These are phyloP conservation scores for Antechinus stuartii DNA, from an alignment of 2,113 vertebrate species.

Conservation along the genomic window DNA sequence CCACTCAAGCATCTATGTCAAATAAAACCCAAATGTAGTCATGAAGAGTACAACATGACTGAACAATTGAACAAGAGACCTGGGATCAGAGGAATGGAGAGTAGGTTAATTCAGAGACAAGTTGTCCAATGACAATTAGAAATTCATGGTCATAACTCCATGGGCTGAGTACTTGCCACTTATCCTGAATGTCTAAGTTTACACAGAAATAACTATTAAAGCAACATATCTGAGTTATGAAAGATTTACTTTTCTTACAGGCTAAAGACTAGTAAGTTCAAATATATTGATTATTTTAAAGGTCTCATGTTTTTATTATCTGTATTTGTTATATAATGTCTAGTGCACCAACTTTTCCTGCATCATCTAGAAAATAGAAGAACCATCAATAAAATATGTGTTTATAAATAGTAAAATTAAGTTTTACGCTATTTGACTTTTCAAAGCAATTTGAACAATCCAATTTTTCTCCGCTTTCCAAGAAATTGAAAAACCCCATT, in stretches of 20 bases:
- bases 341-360: background rate
- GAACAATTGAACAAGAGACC: background rate
- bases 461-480: background rate
- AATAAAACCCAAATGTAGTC: too few species aligned
- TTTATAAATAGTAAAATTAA: constrained; percentile 19
- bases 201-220: background rate
- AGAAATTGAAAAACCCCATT: constrained; percentile 40
- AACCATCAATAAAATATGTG: constrained; percentile 7
- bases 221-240: background rate
- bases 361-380: background rate
- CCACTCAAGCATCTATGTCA: too few species aligned
- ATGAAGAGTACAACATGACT: too few species aligned
- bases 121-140: background rate
- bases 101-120: background rate
- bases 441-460: background rate
- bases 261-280: background rate
- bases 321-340: background rate
- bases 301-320: background rate
- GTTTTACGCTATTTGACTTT: background rate
- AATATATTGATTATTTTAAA: constrained; percentile 7
- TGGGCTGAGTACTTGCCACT: background rate
- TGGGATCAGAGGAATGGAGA: background rate
- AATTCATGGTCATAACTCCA: background rate
- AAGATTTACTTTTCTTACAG: background rate
- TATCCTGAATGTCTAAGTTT: background rate